Evolutionary conservation across 2,888 invertebrate genomes (phyloP).

Genomic region (Silvanus unidentatus): DNA sequence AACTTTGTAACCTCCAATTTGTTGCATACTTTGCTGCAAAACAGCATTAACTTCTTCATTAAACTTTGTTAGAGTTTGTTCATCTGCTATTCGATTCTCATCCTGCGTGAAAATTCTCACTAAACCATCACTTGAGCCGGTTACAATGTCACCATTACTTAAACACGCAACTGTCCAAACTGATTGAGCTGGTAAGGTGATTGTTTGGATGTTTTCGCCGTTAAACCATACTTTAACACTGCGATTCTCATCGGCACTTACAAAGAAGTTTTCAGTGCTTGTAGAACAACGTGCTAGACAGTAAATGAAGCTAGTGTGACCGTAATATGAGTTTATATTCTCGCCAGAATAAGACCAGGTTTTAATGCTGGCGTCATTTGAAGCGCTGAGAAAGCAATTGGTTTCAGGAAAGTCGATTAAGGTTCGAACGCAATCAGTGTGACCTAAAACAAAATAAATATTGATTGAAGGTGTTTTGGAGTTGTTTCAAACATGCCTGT

Average conservation of each 20-base stretch:
- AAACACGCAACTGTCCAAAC: conserved; percentile 83
- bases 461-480: too few relatives aligned
- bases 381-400: conserved; percentile 79
- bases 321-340: conserved; percentile 68
- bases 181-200: conserved; percentile 77
- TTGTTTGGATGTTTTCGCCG: conserved; percentile 57
- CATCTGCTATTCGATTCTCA: conserved; percentile 62
- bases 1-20: conserved; percentile 80
- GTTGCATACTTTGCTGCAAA: conserved; percentile 57
- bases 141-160: conserved; percentile 82
- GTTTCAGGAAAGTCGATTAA: conserved; percentile 60
- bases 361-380: conserved; percentile 85
- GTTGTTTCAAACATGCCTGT: too few relatives aligned
- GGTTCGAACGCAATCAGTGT: conserved; percentile 87
- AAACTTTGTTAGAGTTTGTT: conserved; percentile 57
- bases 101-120: conserved; percentile 80
- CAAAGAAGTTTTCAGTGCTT: conserved; percentile 58
- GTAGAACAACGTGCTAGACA: conserved; percentile 55
- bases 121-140: conserved; percentile 79
- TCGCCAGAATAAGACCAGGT: conserved; percentile 79
- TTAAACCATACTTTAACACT: conserved; percentile 73
- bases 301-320: conserved; percentile 87
- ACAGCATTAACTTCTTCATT: conserved; percentile 67
- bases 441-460: too few relatives aligned
- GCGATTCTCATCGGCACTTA: conserved; percentile 85